Percentiles rank a stretch among this genome's conserved stretches.
These are phyloP conservation scores for Alloscopus bannaensis DNA, from an alignment of 2,888 invertebrate genomes.

Conservation along the genomic window DNA sequence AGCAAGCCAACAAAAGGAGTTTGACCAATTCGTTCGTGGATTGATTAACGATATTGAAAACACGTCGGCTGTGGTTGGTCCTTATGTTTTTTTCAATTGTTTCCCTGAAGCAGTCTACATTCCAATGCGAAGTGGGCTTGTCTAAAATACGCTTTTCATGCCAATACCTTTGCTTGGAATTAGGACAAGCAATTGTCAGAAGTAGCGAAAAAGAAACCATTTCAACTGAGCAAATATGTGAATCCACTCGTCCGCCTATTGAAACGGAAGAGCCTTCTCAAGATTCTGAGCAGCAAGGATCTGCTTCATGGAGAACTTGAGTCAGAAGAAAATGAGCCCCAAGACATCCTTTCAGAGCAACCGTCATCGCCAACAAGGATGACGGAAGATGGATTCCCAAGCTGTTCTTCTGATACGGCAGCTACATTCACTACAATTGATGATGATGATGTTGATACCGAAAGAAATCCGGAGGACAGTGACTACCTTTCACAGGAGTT, in stretches of 20 bases:
- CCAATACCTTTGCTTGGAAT: conserved; percentile 8
- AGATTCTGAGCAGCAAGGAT: too few relatives aligned
- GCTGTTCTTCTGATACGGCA: too few relatives aligned
- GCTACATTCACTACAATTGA: too few relatives aligned
- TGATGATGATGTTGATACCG: too few relatives aligned
- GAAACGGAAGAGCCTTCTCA: conserved; percentile 58
- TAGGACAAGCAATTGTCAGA: conserved; percentile 53
- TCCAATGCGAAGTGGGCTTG: not conserved
- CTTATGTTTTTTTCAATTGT: not conserved
- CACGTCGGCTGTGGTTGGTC: conserved; percentile 58
- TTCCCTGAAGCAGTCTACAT: too few relatives aligned
- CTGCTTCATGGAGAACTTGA: too few relatives aligned
- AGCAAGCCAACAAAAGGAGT: conserved; percentile 50
- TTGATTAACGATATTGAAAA: conserved; percentile 61
- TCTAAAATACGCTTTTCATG: not conserved
- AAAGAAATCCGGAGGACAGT: too few relatives aligned
- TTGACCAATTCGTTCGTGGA: conserved; percentile 59
- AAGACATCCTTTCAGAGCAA: too few relatives aligned
- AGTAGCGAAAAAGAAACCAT: conserved; percentile 44
- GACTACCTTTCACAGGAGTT: too few relatives aligned
- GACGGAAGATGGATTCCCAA: too few relatives aligned
- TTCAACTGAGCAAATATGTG: conserved; percentile 20
- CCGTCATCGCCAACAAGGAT: too few relatives aligned
- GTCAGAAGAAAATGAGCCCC: too few relatives aligned
- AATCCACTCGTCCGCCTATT: conserved; percentile 60